Conservation (phyloP, 64 coral and sea anemone species). For the Montipora cactus region DNA sequence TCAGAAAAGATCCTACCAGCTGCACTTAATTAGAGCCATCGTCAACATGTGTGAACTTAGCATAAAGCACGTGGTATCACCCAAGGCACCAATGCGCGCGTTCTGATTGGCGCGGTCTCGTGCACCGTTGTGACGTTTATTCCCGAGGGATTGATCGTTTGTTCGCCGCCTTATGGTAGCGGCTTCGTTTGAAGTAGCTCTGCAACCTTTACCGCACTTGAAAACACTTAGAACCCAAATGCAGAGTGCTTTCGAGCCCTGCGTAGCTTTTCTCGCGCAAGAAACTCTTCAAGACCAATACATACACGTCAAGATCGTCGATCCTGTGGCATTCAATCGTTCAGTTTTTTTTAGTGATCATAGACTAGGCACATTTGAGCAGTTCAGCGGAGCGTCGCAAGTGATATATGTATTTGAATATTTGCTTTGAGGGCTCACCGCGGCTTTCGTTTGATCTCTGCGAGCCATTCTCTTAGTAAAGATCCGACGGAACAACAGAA, state of each 20-base stretch:
- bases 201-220: slow-evolving; percentile 85
- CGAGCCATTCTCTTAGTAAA: slow-evolving; percentile 88
- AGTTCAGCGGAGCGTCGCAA: slow-evolving; percentile 89
- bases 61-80: slow-evolving; percentile 95
- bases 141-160: slow-evolving; percentile 95
- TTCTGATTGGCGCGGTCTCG: slow-evolving; percentile 95
- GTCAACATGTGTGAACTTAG: slow-evolving; percentile 97
- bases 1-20: slow-evolving; percentile 70
- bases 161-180: slow-evolving; percentile 92
- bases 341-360: slow-evolving; percentile 29
- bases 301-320: slow-evolving; percentile 2
- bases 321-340: slow-evolving; percentile 32
- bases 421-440: slow-evolving; percentile 94
- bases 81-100: slow-evolving; percentile 46
- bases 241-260: slow-evolving; percentile 73
- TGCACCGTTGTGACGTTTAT: slow-evolving; percentile 84
- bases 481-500: slow-evolving; percentile 77
- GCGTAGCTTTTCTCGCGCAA: slow-evolving; percentile 68
- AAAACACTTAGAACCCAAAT: slow-evolving; percentile 97
- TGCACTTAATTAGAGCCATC: slow-evolving; percentile 98
- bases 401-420: slow-evolving; percentile 99
- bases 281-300: slow-evolving; percentile 70
- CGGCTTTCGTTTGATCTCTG: slow-evolving; percentile 95
- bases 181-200: slow-evolving; percentile 95
- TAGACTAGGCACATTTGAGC: slow-evolving; percentile 69